Base-by-base conservation (phyloP, 2,888 invertebrate species). In the Helicoverpa assulta region DNA sequence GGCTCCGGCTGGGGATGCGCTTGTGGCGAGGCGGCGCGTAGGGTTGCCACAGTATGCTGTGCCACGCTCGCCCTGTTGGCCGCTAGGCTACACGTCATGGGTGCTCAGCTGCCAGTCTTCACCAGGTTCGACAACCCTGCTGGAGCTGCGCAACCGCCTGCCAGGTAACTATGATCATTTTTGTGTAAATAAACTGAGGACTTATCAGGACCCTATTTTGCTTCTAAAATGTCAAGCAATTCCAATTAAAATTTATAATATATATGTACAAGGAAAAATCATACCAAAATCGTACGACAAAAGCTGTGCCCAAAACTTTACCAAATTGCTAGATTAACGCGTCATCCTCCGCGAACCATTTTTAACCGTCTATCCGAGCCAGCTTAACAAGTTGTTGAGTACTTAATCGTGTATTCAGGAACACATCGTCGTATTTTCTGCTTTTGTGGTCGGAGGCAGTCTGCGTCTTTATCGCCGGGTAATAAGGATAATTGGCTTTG, bases 41-140 rank as follows among this genome's bases (percentile, higher is more conserved):
- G 99, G 61, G 96, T 99, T 66, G 96, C 96, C 50, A 97, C 98
- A n/a, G 96, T 99, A 29, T 97, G 97, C 74, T 96, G 97, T 79
- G 97, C 98, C 58, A 98, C 99, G 0, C 93, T 98, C 56, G 97
- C 97, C 57, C 96, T 99, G 55, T 96, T 99, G 61, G 96, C 98
- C 54, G 97, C 98, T 3, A 96, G 99, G 76, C 96, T 99, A 69
- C 98, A 98, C 90, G 98, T 99, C 69, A 99, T 99, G 99, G 99
- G 99, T 18, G 98, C 99, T 0, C 99, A 99, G 94, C 96, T 99
- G 85, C 99, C 99, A 8, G 98, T 99, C 75, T 99, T 99, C 92
- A 99, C 99, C 66, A 97, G 97, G 96, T 99, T 99, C 92, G 99
- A 99, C 96, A 99, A 99, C 96, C 99, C 99, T 16, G 99, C 99